Conservation (phyloP, 1,140 invertebrate genomes). For the Ptiloglossa arizonensis region DNA sequence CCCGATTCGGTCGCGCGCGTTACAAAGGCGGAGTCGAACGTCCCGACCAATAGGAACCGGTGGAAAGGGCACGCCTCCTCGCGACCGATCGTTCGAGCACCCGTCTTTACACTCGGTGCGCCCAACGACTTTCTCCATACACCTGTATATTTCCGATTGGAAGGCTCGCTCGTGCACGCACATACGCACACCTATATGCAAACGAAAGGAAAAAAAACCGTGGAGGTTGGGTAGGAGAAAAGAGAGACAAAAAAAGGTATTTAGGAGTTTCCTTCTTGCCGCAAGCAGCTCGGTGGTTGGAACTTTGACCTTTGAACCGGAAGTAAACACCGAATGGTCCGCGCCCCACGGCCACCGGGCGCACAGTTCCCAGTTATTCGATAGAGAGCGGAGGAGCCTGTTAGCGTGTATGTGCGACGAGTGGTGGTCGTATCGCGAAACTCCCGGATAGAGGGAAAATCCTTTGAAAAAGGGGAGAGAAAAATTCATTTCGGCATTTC, state of each 20-base stretch:
- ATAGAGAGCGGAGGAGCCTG: neutral
- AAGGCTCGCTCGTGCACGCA: too few relatives aligned
- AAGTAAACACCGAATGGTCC: constrained; percentile 36
- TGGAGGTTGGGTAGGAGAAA: neutral
- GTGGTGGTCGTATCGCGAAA: neutral
- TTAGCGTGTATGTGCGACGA: neutral
- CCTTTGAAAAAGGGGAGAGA: constrained; percentile 33
- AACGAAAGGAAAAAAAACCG: neutral
- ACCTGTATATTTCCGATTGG: neutral
- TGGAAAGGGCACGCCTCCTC: too few relatives aligned
- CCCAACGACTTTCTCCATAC: neutral
- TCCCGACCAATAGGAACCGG: too few relatives aligned
- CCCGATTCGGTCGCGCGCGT: too few relatives aligned
- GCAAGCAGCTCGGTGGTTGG: neutral
- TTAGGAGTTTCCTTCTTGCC: neutral
- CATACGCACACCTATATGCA: neutral
- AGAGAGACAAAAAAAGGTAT: neutral
- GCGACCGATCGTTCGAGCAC: neutral
- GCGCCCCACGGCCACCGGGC: neutral
- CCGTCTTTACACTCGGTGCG: neutral
- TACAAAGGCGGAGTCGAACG: too few relatives aligned
- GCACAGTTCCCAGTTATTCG: constrained; percentile 9
- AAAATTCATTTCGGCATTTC: constrained; percentile 49
- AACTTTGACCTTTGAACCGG: constrained; percentile 53
- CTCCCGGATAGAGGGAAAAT: neutral